A percentile compares a stretch with the other conserved stretches of the same genome.
Conservation (phyloP, 2,888 invertebrate species). For the Netelia virgata region DNA sequence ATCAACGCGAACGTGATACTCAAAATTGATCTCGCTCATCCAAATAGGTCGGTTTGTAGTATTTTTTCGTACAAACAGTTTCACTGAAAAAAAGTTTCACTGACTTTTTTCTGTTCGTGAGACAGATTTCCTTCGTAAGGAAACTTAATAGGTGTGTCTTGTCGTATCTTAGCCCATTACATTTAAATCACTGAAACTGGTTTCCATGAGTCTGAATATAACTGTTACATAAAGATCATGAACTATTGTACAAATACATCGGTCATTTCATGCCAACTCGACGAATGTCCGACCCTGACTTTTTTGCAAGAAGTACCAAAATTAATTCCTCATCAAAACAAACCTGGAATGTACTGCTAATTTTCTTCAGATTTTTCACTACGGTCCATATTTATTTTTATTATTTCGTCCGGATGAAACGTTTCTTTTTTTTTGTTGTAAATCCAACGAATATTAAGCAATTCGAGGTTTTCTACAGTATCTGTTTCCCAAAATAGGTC, state of each 20-base stretch:
- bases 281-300: too few relatives aligned
- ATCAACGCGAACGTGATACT: neutral
- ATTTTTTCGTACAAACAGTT: neutral
- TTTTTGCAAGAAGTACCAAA: too few relatives aligned
- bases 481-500: too few relatives aligned
- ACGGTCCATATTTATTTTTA: too few relatives aligned
- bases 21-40: neutral
- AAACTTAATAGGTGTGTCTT: neutral
- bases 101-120: neutral
- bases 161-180: neutral
- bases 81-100: neutral
- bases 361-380: too few relatives aligned
- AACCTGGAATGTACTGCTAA: too few relatives aligned
- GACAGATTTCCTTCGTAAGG: neutral
- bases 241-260: neutral
- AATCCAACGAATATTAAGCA: too few relatives aligned
- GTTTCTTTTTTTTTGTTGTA: too few relatives aligned
- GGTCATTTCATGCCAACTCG: neutral
- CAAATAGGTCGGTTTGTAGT: neutral
- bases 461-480: too few relatives aligned
- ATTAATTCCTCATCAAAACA: too few relatives aligned
- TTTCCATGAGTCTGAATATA: neutral
- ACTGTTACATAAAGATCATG: neutral
- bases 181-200: neutral
- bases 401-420: too few relatives aligned